Base-by-base conservation (phyloP, 2,888 invertebrate genomes). In the Sphinx pinastri region DNA sequence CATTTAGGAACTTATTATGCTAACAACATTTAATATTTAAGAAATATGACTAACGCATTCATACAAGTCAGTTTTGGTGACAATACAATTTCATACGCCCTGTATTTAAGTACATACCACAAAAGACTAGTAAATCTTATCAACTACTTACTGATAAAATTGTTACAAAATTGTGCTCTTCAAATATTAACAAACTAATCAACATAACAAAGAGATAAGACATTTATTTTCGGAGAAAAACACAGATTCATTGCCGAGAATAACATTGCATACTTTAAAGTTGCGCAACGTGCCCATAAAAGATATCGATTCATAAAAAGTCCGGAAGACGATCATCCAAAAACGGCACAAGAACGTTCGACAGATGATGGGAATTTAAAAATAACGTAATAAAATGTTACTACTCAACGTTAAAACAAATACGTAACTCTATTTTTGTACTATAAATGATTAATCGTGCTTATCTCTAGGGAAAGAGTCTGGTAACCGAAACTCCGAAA, bases 401-500 rank as follows among this genome's bases (percentile, higher is more conserved):
- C 45, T 16, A 47, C 12, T 47, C 16, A 47, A 45, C 45, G 4
- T 13, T 60, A 47, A 63, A 2, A 13, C 10, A 60, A 47, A 63
- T 63, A 16, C 63, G 13, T 63, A 63, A 63, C 12, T 63, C 55
- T 47, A 49, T 47, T 63, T 63, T 63, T 63, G 63, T 63, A 59
- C 69, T 68, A 52, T 19, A 68, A 38, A 68, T n/a, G 63, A 63
- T 71, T 75, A 92, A 81, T 92, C 90, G 76, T 84, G 80, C 68
- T 88, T 88, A 79, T 94, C 93, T 69, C 93, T 89, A 31, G 91
- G 91, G 79, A 86, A 94, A 2, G 89, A 84, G 54, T 93, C 89
- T 13, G 96, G 96, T 72, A 96, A 91, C 72, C 86, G 86, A 76
- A 95, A 96, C 69, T 89, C 87, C 0, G 93, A 92, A 16, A 95